Evolutionary conservation across 2,113 vertebrate species (phyloP).

Genomic region (Cynopterus brachyotis): DNA sequence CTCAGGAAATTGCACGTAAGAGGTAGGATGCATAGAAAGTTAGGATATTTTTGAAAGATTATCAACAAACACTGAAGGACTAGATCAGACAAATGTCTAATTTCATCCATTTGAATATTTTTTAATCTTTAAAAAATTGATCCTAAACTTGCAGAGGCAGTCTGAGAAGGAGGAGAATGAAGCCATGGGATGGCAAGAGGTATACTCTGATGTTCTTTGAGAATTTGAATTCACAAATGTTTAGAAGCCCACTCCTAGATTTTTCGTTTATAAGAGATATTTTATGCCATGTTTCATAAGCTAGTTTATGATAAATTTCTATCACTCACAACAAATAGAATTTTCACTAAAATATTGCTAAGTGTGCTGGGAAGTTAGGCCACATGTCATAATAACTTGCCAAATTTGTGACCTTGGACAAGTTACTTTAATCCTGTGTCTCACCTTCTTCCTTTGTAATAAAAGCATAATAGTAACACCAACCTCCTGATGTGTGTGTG

Average conservation of each 20-base stretch:
- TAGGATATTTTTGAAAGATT: conserved; percentile 37
- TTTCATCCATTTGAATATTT: conserved; percentile 17
- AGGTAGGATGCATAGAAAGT: neutral
- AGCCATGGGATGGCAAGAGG: neutral
- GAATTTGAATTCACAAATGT: neutral
- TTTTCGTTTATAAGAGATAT: neutral
- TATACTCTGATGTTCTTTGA: neutral
- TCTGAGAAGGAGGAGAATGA: neutral
- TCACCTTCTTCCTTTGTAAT: neutral
- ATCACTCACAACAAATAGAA: neutral
- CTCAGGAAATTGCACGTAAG: conserved; percentile 3
- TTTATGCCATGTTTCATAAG: neutral
- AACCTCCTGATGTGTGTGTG: neutral
- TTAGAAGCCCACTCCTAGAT: neutral
- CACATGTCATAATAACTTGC: neutral
- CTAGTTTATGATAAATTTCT: neutral
- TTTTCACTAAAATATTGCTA: neutral
- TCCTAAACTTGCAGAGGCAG: neutral
- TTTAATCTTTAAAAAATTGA: conserved; percentile 5
- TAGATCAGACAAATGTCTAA: conserved; percentile 4
- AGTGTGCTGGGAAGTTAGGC: neutral
- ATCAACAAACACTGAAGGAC: neutral
- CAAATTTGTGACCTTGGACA: neutral
- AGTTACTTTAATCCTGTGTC: neutral
- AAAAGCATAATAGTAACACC: neutral